These are phyloP conservation scores for Arctopsyche grandis DNA, from an alignment of 1,140 invertebrate genomes.

Conservation along the genomic window DNA sequence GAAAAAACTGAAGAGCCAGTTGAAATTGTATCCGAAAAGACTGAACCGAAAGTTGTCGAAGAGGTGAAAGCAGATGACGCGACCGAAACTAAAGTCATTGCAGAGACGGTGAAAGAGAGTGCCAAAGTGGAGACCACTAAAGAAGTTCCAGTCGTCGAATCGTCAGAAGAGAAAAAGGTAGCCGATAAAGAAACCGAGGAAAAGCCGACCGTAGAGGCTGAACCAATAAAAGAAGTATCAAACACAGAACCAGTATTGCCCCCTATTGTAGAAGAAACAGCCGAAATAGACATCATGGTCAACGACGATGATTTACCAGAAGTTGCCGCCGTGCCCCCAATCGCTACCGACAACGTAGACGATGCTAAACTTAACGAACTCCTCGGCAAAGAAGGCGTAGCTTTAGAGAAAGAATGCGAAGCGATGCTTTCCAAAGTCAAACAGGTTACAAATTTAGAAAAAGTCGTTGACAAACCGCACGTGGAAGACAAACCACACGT, in stretches of 20 bases:
- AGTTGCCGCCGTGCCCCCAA: not conserved
- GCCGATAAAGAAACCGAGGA: constrained; percentile 3
- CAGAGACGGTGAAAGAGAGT: not conserved
- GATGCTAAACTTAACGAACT: constrained; percentile 47
- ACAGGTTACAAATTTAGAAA: constrained; percentile 37
- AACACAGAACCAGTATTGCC: not conserved
- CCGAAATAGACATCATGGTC: constrained; percentile 11
- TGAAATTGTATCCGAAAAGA: constrained; percentile 34
- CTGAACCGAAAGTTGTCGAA: not conserved
- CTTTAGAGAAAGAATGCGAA: constrained; percentile 50
- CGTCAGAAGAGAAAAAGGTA: not conserved
- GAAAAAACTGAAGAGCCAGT: constrained; percentile 18
- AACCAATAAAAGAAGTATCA: constrained; percentile 10
- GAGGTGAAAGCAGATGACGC: not conserved
- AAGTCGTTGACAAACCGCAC: not conserved
- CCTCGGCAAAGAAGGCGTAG: constrained; percentile 47
- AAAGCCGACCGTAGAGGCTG: not conserved
- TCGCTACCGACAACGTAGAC: not conserved
- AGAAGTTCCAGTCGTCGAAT: not conserved
- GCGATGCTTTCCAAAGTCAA: constrained; percentile 51
- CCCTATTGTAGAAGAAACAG: not conserved
- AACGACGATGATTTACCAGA: not conserved
- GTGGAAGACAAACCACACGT: not conserved
- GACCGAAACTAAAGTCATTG: constrained; percentile 16
- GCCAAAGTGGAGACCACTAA: not conserved